Evolutionary conservation across 2,113 vertebrate genomes (phyloP), one percentile per base, ranked within the genome.

Genomic region (Pterocles gutturalis): DNA sequence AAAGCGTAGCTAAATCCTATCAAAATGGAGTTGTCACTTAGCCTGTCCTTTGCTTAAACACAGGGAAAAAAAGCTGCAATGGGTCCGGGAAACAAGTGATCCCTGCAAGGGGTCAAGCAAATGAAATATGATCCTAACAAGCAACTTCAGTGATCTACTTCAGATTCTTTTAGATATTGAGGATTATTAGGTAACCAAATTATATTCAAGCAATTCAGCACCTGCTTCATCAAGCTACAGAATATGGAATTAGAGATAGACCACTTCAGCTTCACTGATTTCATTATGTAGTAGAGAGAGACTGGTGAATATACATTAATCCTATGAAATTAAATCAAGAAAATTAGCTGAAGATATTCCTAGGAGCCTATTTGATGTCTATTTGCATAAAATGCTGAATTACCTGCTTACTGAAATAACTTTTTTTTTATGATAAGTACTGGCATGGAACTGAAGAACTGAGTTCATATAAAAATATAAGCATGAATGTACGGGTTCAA

Each of bases 211-310:
- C 96, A 96, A 97, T 98, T 98, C 97, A 98, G 97, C 98, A 98
- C 97, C 97, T 98, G 98, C 97, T 97, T 98, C 97, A 98, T 98
- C 98, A 98, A 98, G 95, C 95, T 97, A 87, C 95, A 97, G 97
- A 98, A 96, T 97, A 93, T 97, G 83, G 86, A 97, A 97, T 96
- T 97, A 97, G 97, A 93, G 97, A 94, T 82, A 91, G 90, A 88
- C 97, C 96, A 97, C 98, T 98, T 98, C 97, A 97, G 82, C 93
- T 95, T 95, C 95, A 97, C 85, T 97, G 98, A 98, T 98, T 98
- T 98, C 96, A 98, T 98, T 97, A 97, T 96, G 77, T 96, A 76
- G 92, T 88, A 77, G 93, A 95, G 84, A 92, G 83, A 97, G 72
- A 97, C 90, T 89, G 69, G 97, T 97, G 97, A 97, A 98, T 98